Percentiles rank a stretch among this genome's conserved stretches.
Conservation (phyloP, 2,113 vertebrate species). For the Semnornis frantzii region DNA sequence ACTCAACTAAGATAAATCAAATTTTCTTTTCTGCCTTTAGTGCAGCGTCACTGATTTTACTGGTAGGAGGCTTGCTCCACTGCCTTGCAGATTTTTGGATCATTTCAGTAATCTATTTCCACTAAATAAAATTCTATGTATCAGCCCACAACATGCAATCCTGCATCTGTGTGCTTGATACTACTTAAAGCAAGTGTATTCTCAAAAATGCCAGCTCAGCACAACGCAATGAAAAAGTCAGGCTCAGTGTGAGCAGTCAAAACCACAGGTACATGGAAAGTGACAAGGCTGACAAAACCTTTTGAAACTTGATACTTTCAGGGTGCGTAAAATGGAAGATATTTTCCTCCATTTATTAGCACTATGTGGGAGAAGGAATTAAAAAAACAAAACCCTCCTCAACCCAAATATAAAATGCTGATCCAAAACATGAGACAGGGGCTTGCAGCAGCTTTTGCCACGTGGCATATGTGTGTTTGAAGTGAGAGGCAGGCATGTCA, state of each 20-base stretch:
- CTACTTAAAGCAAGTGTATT: neutral
- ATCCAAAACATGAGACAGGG: slow-evolving; percentile 51
- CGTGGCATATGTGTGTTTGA: slow-evolving; percentile 39
- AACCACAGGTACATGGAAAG: neutral
- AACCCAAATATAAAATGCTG: slow-evolving; percentile 46
- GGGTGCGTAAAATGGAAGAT: slow-evolving; percentile 23
- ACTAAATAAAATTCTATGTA: neutral
- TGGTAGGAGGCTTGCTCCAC: neutral
- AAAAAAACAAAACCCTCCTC: neutral
- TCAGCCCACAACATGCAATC: neutral
- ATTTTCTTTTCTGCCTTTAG: neutral
- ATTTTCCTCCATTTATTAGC: slow-evolving; percentile 60
- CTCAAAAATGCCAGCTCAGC: neutral
- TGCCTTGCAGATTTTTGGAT: neutral
- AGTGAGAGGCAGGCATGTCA: slow-evolving; percentile 59
- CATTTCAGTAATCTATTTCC: neutral
- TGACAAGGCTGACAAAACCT: neutral
- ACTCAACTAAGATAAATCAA: neutral
- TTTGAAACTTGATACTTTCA: slow-evolving; percentile 40
- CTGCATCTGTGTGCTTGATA: neutral
- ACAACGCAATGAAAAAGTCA: neutral
- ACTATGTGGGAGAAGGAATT: slow-evolving; percentile 17
- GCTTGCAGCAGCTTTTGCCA: slow-evolving; percentile 41
- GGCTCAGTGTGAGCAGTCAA: slow-evolving; percentile 16
- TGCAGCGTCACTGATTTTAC: neutral